phyloP scores from a whole-genome alignment of 35 echinoderm and acorn worm genomes.

The Patiria miniata region DNA sequence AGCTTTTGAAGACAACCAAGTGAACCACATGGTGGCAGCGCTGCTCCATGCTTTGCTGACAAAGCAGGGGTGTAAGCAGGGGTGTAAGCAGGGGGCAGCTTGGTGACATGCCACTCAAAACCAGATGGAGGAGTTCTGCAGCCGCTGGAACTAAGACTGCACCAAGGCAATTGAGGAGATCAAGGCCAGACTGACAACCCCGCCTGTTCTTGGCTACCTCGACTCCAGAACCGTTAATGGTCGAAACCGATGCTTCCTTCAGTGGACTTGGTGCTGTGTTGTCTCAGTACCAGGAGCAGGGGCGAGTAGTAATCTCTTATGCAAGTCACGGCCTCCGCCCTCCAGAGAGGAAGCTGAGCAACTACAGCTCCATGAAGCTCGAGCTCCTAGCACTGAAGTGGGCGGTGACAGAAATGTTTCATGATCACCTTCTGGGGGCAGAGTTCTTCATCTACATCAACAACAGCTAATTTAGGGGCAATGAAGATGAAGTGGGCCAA shows the following conservation, averaged over 20 bases:
- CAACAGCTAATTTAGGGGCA: constrained; percentile 69
- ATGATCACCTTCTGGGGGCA: constrained; percentile 50
- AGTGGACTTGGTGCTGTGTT: constrained; percentile 60
- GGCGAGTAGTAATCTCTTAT: constrained; percentile 53
- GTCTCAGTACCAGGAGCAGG: constrained; percentile 48
- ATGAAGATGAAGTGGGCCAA: constrained; percentile 48
- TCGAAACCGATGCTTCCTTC: constrained; percentile 44
- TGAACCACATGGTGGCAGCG: constrained; percentile 47
- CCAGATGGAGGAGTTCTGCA: neutral
- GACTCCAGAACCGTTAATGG: constrained; percentile 40
- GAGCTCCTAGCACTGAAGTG: constrained; percentile 67
- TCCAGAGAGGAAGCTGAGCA: constrained; percentile 52
- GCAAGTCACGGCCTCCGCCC: constrained; percentile 42
- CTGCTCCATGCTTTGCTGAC: constrained; percentile 55
- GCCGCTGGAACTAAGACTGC: constrained; percentile 11
- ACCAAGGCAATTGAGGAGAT: constrained; percentile 6
- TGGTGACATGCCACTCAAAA: neutral
- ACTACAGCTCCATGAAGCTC: constrained; percentile 67
- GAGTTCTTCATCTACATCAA: constrained; percentile 52
- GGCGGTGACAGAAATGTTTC: constrained; percentile 71
- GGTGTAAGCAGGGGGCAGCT: neutral
- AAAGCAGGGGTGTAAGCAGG: neutral
- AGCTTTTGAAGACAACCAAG: too few relatives aligned
- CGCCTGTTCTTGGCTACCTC: constrained; percentile 45
- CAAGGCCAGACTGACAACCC: constrained; percentile 9